These are phyloP conservation scores for Euclidia mi DNA, from an alignment of 2,888 invertebrate species.

Conservation along the genomic window DNA sequence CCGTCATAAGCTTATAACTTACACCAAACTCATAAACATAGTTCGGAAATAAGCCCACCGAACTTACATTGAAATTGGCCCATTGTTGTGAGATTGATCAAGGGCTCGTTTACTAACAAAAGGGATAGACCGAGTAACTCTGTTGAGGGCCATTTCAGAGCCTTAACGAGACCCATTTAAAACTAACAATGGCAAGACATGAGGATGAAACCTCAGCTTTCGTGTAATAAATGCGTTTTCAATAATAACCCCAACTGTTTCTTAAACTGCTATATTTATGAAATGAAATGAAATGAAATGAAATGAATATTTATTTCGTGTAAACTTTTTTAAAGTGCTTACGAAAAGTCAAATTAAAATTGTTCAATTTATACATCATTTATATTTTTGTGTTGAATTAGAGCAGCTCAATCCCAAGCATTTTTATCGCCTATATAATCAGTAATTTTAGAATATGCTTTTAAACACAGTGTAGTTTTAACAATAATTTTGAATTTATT, in stretches of 20 bases:
- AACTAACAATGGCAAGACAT: constrained; percentile 78
- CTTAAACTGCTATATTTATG: constrained; percentile 27
- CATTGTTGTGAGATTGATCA: constrained; percentile 84
- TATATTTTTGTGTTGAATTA: too few relatives aligned
- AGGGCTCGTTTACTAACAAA: constrained; percentile 84
- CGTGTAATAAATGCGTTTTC: constrained; percentile 66
- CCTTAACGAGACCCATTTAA: constrained; percentile 84
- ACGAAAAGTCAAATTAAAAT: too few relatives aligned
- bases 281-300: too few relatives aligned
- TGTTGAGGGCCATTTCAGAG: constrained; percentile 75
- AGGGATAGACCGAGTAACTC: constrained; percentile 73
- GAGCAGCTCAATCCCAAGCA: too few relatives aligned
- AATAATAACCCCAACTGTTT: constrained; percentile 48
- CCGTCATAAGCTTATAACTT: constrained; percentile 37
- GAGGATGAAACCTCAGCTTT: constrained; percentile 77
- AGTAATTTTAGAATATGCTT: too few relatives aligned
- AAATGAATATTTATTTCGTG: too few relatives aligned
- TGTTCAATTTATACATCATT: too few relatives aligned
- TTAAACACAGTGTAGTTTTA: too few relatives aligned
- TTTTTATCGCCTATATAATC: too few relatives aligned
- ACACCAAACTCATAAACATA: constrained; percentile 55
- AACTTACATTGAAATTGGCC: constrained; percentile 81
- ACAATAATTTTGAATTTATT: too few relatives aligned
- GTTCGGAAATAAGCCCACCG: constrained; percentile 62
- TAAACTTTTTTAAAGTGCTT: too few relatives aligned